A percentile compares a stretch with the other conserved stretches of the same genome.
Evolutionary conservation across 2,888 invertebrate genomes (phyloP).

Genomic region (Thelaira solivaga): DNA sequence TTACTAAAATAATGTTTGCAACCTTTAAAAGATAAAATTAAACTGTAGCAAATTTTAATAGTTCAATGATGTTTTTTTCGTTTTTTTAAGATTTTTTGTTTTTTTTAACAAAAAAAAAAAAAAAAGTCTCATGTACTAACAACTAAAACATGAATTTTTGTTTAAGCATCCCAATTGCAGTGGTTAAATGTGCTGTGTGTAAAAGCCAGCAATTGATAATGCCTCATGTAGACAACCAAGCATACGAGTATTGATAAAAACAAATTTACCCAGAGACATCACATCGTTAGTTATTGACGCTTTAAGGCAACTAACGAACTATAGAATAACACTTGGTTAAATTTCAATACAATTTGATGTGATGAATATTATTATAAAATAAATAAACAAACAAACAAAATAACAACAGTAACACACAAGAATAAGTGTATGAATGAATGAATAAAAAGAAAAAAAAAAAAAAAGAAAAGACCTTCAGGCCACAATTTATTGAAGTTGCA

Average conservation of each 20-base stretch:
- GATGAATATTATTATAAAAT: constrained; percentile 45
- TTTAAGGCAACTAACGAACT: constrained; percentile 41
- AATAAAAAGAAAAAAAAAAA: no score
- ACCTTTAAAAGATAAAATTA: no score
- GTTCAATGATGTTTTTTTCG: neutral
- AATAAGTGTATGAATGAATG: neutral
- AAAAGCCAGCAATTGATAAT: constrained; percentile 8
- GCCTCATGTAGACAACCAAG: neutral
- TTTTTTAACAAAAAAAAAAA: neutral
- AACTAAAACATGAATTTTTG: constrained; percentile 18
- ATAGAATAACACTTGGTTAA: constrained; percentile 46
- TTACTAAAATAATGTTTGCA: no score
- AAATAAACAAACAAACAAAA: constrained; percentile 27
- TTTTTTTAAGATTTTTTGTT: neutral
- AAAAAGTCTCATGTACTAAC: neutral
- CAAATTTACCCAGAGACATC: constrained; percentile 21
- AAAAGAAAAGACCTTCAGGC: constrained; percentile 37
- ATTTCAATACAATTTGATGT: constrained; percentile 51
- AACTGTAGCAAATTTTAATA: no score
- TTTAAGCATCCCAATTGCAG: constrained; percentile 4
- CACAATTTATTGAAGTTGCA: constrained; percentile 32
- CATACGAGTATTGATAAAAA: no score
- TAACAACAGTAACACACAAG: constrained; percentile 2
- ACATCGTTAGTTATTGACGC: constrained; percentile 44
- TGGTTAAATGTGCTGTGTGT: neutral